Conservation (phyloP, 2,888 invertebrate species). For the Fissipunctia ypsillon region DNA sequence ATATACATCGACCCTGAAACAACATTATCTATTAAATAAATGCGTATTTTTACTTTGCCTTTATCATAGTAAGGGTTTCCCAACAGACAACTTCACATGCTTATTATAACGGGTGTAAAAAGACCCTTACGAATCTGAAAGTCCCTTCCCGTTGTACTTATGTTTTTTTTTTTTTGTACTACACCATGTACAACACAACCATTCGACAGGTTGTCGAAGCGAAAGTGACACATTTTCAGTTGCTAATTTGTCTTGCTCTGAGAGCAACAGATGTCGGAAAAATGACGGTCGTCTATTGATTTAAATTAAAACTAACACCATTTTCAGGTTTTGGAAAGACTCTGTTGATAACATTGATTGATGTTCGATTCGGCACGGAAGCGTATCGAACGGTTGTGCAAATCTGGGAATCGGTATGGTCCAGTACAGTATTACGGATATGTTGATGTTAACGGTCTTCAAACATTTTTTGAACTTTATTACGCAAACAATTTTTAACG, state of each 20-base stretch:
- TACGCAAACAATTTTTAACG: too few relatives aligned
- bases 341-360: neutral
- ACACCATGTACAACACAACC: neutral
- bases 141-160: neutral
- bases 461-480: neutral
- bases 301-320: neutral
- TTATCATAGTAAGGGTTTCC: neutral
- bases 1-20: conserved; percentile 96
- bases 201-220: neutral
- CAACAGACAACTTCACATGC: neutral
- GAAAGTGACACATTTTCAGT: neutral
- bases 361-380: neutral
- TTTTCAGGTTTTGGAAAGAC: neutral
- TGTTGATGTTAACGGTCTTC: neutral
- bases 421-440: neutral
- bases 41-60: neutral
- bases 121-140: neutral
- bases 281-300: neutral
- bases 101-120: neutral
- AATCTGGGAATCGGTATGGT: neutral
- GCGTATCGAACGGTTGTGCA: neutral
- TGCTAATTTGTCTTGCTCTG: neutral
- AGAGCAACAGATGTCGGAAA: neutral
- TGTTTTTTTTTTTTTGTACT: neutral
- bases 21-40: neutral